Conservation (phyloP, 2,797 vertebrate species). For the Ibycter americanus region DNA sequence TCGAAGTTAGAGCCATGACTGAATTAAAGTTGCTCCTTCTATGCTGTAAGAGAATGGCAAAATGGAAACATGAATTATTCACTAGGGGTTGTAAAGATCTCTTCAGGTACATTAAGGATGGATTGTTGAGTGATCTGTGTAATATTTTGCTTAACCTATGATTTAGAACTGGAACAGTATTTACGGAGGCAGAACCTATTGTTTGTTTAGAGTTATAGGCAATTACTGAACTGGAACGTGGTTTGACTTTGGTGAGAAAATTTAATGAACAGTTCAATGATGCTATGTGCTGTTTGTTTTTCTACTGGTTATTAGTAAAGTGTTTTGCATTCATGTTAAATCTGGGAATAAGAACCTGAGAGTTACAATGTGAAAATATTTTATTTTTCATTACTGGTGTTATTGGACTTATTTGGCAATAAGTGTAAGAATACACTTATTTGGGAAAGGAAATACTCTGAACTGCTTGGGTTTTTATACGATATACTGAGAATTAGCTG, state of each 20-base stretch:
- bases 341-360: neutral
- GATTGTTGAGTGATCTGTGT: neutral
- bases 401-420: no score
- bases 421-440: neutral
- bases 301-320: neutral
- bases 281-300: neutral
- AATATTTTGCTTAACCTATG: neutral
- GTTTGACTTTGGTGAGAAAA: neutral
- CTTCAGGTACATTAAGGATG: neutral
- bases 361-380: neutral
- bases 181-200: neutral
- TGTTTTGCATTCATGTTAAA: neutral
- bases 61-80: neutral
- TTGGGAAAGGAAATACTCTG: neutral
- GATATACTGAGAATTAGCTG: neutral
- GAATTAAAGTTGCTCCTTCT: neutral
- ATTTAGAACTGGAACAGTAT: neutral
- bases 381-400: neutral
- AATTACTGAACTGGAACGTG: neutral
- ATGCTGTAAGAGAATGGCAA: neutral
- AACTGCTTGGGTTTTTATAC: neutral
- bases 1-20: neutral
- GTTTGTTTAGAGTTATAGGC: constrained; percentile 11
- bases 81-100: neutral
- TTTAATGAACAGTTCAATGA: neutral